Evolutionary conservation across 1,140 invertebrate species (phyloP).

Genomic region (Brachystomella parvula): DNA sequence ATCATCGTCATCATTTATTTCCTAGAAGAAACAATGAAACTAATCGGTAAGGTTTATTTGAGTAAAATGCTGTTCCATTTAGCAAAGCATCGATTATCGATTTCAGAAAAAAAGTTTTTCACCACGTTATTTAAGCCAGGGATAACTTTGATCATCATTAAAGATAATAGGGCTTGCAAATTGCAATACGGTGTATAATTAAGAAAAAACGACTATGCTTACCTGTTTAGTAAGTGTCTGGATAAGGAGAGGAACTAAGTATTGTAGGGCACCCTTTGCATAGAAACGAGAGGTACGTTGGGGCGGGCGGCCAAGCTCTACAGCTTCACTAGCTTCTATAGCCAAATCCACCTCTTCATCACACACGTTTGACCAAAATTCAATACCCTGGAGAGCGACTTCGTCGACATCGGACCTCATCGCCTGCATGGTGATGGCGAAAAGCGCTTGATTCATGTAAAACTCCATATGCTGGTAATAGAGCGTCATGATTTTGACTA

Average conservation of each 20-base stretch:
- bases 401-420: slow-evolving; percentile 97
- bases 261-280: slow-evolving; percentile 91
- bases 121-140: too few relatives aligned
- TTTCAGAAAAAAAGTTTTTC: too few relatives aligned
- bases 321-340: slow-evolving; percentile 88
- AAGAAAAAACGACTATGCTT: slow-evolving; percentile 18
- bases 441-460: slow-evolving; percentile 97
- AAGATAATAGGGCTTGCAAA: too few relatives aligned
- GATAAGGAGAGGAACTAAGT: slow-evolving; percentile 87
- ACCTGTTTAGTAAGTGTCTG: slow-evolving; percentile 89
- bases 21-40: slow-evolving; percentile 41
- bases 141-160: too few relatives aligned
- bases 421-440: slow-evolving; percentile 95
- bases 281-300: slow-evolving; percentile 81
- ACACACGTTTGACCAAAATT: slow-evolving; percentile 99
- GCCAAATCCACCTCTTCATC: slow-evolving; percentile 97
- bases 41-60: not conserved
- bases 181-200: too few relatives aligned
- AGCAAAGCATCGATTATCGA: too few relatives aligned
- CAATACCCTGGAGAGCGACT: slow-evolving; percentile 95
- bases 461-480: slow-evolving; percentile 99
- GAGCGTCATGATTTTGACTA: slow-evolving; percentile 97
- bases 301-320: slow-evolving; percentile 83
- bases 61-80: not conserved
- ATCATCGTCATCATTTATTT: slow-evolving; percentile 90